Evolutionary conservation across 2,888 invertebrate species (phyloP).

Genomic region (Julus scanicus): DNA sequence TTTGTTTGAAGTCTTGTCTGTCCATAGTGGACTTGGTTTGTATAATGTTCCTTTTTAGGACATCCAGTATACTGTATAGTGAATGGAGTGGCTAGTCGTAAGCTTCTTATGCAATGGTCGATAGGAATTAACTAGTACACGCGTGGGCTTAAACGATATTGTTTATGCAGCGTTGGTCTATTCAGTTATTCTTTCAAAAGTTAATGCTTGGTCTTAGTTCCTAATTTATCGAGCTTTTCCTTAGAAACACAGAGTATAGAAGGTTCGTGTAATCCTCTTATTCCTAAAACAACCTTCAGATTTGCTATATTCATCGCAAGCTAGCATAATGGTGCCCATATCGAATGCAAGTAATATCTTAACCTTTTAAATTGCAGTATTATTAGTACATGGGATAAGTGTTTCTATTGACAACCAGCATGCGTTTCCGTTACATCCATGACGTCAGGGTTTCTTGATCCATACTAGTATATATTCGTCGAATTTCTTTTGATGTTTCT

Average conservation of each 20-base stretch:
- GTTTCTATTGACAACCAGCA: constrained; percentile 13
- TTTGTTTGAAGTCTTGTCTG: too few species aligned
- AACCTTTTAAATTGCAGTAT: constrained; percentile 13
- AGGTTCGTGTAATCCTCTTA: neutral
- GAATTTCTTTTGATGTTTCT: neutral
- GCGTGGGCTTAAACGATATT: constrained; percentile 28
- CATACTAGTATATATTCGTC: neutral
- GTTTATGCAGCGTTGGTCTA: constrained; percentile 22
- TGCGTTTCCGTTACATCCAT: neutral
- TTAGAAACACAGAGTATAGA: neutral
- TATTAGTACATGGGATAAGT: neutral
- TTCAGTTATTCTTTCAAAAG: constrained; percentile 43
- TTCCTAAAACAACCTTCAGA: neutral
- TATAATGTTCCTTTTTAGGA: neutral
- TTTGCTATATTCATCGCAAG: neutral
- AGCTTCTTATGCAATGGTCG: constrained; percentile 15
- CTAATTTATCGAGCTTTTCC: constrained; percentile 27
- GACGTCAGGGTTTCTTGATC: neutral
- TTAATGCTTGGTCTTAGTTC: neutral
- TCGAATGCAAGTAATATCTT: neutral
- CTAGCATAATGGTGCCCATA: neutral
- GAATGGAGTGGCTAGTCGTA: neutral
- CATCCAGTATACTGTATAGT: neutral
- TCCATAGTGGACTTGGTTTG: too few species aligned
- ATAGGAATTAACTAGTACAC: constrained; percentile 2